These are phyloP conservation scores for Sciaenops ocellatus DNA, from an alignment of 2,797 vertebrate genomes.

Conservation along the genomic window DNA sequence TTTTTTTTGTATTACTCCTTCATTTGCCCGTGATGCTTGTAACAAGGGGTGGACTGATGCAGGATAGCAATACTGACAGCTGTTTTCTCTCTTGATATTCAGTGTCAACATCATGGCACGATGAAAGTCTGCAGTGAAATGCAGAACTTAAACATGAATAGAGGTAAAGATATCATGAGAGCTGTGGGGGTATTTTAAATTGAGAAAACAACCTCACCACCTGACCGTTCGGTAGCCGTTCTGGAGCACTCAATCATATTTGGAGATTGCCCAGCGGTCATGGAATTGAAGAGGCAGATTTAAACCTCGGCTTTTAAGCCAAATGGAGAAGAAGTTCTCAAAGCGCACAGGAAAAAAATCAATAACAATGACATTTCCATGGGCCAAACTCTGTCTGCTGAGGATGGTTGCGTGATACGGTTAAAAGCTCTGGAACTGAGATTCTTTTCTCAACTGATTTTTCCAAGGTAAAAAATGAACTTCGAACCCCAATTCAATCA, in stretches of 20 bases:
- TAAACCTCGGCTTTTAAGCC: background rate
- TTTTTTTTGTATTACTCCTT: conserved; percentile 28
- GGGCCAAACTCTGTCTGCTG: background rate
- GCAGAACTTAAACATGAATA: background rate
- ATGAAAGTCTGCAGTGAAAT: background rate
- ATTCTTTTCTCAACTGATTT: background rate
- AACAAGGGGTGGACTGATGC: conserved; percentile 9
- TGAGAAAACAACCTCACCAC: background rate
- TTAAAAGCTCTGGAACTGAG: background rate
- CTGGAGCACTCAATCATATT: background rate
- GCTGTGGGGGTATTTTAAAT: background rate
- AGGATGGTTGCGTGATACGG: background rate
- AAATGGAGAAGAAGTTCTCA: background rate
- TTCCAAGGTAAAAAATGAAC: background rate
- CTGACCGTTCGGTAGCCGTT: background rate
- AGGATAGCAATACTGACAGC: background rate
- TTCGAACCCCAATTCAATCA: too few relatives aligned
- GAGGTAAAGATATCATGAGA: background rate
- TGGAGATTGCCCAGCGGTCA: background rate
- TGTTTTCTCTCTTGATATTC: background rate
- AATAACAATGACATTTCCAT: background rate
- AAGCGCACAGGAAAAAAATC: background rate
- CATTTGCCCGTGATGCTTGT: conserved; percentile 6
- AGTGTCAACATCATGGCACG: background rate
- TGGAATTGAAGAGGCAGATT: background rate